These are phyloP conservation scores for Apocrypta bakeri DNA, from an alignment of 1,140 invertebrate genomes.

Conservation along the genomic window DNA sequence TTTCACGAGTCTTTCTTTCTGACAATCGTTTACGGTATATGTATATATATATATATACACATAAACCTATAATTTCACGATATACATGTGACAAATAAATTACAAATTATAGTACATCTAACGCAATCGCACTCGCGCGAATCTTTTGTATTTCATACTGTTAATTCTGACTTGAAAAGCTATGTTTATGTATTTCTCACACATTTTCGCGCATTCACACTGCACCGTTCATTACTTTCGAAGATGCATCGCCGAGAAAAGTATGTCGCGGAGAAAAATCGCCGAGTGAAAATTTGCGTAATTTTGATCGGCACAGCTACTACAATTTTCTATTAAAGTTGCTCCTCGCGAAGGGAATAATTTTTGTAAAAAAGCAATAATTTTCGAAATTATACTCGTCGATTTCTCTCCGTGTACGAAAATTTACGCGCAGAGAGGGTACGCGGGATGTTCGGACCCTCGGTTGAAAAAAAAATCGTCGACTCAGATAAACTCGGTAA, in stretches of 20 bases:
- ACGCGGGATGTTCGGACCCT: neutral
- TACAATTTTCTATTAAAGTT: too few relatives aligned
- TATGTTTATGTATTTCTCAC: neutral
- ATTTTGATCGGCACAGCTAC: too few relatives aligned
- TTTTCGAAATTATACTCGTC: too few relatives aligned
- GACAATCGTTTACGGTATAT: too few relatives aligned
- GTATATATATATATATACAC: neutral
- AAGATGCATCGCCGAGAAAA: too few relatives aligned
- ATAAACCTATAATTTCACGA: neutral
- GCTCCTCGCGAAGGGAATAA: too few relatives aligned
- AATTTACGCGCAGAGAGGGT: neutral
- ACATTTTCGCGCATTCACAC: conserved; percentile 16
- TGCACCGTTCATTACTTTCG: too few relatives aligned
- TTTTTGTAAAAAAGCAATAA: too few relatives aligned
- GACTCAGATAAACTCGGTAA: conserved; percentile 74
- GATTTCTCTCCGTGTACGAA: neutral
- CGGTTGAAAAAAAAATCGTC: neutral
- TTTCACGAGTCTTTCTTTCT: neutral
- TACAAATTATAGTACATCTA: neutral
- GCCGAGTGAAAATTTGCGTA: too few relatives aligned
- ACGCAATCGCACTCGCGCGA: neutral
- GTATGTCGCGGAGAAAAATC: too few relatives aligned
- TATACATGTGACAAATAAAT: neutral
- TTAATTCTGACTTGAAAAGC: neutral
- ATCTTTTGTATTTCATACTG: neutral